A percentile compares a stretch with the other conserved stretches of the same genome.
These are phyloP conservation scores for Cacoxenus indagator DNA, from an alignment of 2,888 invertebrate species.

Conservation along the genomic window DNA sequence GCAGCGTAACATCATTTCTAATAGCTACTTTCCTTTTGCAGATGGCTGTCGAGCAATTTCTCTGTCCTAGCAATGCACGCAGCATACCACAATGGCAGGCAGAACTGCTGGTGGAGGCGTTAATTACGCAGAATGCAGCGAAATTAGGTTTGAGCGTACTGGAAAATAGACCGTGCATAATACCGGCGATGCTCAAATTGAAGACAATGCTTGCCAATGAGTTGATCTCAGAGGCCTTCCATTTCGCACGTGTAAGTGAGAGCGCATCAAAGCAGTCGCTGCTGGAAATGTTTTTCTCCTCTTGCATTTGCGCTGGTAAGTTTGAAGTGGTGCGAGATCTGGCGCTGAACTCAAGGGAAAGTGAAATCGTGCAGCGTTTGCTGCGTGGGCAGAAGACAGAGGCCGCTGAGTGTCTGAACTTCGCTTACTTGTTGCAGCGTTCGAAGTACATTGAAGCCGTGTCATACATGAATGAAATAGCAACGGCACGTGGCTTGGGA, in stretches of 20 bases:
- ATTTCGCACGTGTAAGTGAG: constrained; percentile 61
- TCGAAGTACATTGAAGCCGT: constrained; percentile 69
- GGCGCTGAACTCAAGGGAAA: constrained; percentile 62
- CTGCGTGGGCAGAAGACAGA: constrained; percentile 54
- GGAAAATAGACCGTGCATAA: constrained; percentile 52
- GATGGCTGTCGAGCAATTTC: constrained; percentile 62
- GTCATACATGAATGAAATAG: constrained; percentile 65
- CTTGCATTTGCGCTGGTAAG: constrained; percentile 56
- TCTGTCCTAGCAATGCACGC: constrained; percentile 56
- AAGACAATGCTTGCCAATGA: constrained; percentile 66
- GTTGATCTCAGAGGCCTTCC: constrained; percentile 67
- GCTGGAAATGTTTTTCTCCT: constrained; percentile 61
- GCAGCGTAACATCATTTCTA: not conserved
- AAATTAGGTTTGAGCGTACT: constrained; percentile 61
- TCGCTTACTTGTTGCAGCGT: constrained; percentile 67
- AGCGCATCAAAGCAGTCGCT: constrained; percentile 56
- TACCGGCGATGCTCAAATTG: constrained; percentile 56
- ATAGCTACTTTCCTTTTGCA: constrained; percentile 21
- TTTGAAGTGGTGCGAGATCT: constrained; percentile 64
- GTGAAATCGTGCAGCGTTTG: constrained; percentile 60
- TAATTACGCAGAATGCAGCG: constrained; percentile 55
- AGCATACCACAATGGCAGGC: constrained; percentile 64
- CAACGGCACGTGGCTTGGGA: constrained; percentile 36
- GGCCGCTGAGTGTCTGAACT: constrained; percentile 61
- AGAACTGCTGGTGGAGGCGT: constrained; percentile 59